Base-by-base conservation (phyloP, 1,140 invertebrate genomes). In the Macrosteles quadrilineatus region DNA sequence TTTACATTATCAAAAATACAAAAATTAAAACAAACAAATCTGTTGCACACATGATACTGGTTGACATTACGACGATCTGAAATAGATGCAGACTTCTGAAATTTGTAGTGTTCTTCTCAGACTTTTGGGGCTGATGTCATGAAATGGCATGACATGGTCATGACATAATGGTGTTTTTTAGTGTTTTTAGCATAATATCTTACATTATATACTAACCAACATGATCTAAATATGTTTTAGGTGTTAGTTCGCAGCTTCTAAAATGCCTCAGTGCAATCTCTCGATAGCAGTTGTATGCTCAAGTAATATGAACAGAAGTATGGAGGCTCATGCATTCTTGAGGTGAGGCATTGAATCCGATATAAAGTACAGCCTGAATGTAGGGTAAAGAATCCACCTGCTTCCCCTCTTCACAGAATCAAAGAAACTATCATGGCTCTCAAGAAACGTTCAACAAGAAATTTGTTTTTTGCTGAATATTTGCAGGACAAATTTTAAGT, bases 221-320 rank as follows among this genome's bases (percentile, higher is more conserved):
- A n/a, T n/a, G n/a, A n/a, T n/a, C n/a, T 50, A 50, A 3, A 17
- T 50, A 19, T 63, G 59, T 63, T 63, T 19, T 19, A 63, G 59
- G 31, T 32, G 19, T 11, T 30, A n/a, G n/a, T n/a, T n/a, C n/a
- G n/a, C n/a, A n/a, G n/a, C n/a, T n/a, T n/a, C 1, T 21, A 36
- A 23, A 21, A 72, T 72, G 71, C 62, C 71, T 14, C 6, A 23
- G 21, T 53, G 67, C 23, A 67, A 67, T 19, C 84, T 97, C 74
- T 90, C 87, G 78, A 87, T 98, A 76, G 97, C 97, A 12, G 95
- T 99, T 55, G 94, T 98, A 73, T 99, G 98, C 82, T 98, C 96
- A 3, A 98, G 96, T 77, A 99, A 99, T 81, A 98, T 99, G 94
- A 99, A 99, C 79, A 85, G 98, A 71, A 98, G 95, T 77, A 99